Evolutionary conservation across 1,140 invertebrate genomes (phyloP), one percentile per base, ranked within the genome.

Genomic region (Zaprionus vittiger): DNA sequence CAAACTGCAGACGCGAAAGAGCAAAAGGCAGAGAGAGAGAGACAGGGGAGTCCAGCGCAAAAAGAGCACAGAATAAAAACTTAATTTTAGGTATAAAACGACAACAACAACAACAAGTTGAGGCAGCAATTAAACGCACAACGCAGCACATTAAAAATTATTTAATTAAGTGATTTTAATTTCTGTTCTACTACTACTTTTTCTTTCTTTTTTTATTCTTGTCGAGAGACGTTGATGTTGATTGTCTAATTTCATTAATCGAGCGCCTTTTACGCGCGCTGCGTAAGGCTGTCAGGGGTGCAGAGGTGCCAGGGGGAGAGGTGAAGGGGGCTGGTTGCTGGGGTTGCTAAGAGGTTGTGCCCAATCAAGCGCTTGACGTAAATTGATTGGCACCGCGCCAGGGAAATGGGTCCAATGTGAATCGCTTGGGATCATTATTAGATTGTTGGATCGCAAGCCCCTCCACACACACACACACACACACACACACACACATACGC

Each of bases 211-310:
- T 76, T 69, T 47, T 20, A 31, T 44, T 28, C 64, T 22, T 38
- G 38, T 62, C 77, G 71, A 76, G 63, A 80, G 63, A 80, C 67
- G 20, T 59, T 55, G 63, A 77, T 62, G 81, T 83, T 89, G 85
- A 89, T 89, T 89, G 85, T 89, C 84, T 89, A 89, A 89, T 89
- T 89, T 89, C 85, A 89, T 89, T 89, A 89, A 84, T 90, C 81
- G 76, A 83, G 52, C 69, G 54, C 38, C 68, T 49, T 44, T 31
- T 49, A 20, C 44, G 9, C 68, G n/a, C 14, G 20, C 38, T 47
- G 24, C 47, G 5, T 52, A 22, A 17, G 20, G 14, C n/a, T 24
- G 44, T 62, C 22, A 31, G 6, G 49, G 14, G 52, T 26, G 22
- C 0, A 20, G 54, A n/a, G 54, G 41, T 20, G 9, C 34, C 12